Evolutionary conservation across 2,797 vertebrate genomes (phyloP).

Genomic region (Ceryle rudis): DNA sequence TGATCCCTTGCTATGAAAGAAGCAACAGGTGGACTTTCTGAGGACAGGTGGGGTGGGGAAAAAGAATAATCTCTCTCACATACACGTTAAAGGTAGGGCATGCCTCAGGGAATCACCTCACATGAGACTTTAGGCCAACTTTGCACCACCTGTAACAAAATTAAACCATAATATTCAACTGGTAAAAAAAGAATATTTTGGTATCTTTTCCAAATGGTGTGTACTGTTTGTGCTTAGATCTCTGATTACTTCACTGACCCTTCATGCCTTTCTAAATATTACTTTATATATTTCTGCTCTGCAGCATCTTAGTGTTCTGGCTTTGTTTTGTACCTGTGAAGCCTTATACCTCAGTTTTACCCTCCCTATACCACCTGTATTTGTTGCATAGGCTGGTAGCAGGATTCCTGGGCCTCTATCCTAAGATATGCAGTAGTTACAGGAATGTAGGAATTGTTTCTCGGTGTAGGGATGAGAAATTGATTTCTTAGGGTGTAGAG

Average conservation of each 20-base stretch:
- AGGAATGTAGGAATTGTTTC: neutral
- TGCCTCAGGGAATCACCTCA: neutral
- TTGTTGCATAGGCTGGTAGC: neutral
- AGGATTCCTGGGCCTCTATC: no score
- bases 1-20: neutral
- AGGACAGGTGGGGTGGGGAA: neutral
- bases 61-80: neutral
- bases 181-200: neutral
- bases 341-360: neutral
- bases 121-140: neutral
- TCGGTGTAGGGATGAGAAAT: neutral
- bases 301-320: neutral
- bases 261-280: neutral
- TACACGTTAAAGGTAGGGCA: neutral
- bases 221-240: neutral
- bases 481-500: neutral
- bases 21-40: conserved; percentile 24
- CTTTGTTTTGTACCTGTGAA: neutral
- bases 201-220: neutral
- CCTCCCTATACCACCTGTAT: neutral
- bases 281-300: neutral
- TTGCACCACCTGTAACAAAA: neutral
- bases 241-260: neutral
- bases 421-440: neutral
- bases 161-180: neutral